phyloP scores from a whole-genome alignment of 92 coral and sea anemone genomes.

The Palythoa caribaeorum region DNA sequence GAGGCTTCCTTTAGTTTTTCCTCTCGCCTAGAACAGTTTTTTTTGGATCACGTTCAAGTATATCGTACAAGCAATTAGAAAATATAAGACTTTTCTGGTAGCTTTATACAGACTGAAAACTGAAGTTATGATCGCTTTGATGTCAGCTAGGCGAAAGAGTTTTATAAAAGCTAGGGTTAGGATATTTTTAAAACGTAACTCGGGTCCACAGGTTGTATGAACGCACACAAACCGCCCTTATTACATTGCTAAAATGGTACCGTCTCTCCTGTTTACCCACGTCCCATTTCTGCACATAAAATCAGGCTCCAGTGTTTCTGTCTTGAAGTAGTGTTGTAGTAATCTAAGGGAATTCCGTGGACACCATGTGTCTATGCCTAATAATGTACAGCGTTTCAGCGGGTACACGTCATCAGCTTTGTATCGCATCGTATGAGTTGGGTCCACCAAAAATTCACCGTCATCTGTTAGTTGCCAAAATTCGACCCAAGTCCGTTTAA shows the following conservation, averaged over 20 bases:
- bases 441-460: neutral
- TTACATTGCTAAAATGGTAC: slow-evolving; percentile 6
- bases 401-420: neutral
- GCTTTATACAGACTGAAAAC: too few species aligned
- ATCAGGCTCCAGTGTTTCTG: neutral
- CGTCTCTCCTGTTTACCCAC: slow-evolving; percentile 19
- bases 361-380: slow-evolving; percentile 39
- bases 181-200: too few species aligned
- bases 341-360: neutral
- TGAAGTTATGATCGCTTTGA: too few species aligned
- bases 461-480: slow-evolving; percentile 21
- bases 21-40: too few species aligned
- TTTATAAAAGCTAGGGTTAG: too few species aligned
- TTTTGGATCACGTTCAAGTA: too few species aligned
- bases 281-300: slow-evolving; percentile 17
- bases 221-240: too few species aligned
- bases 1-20: too few species aligned
- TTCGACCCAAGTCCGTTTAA: slow-evolving; percentile 37
- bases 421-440: neutral
- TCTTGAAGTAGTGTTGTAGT: slow-evolving; percentile 16
- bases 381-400: neutral
- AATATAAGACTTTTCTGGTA: too few species aligned
- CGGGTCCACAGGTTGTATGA: too few species aligned
- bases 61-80: too few species aligned
- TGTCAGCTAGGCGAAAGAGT: too few species aligned